Evolutionary conservation across 2,888 invertebrate genomes (phyloP), one percentile per base, ranked within the genome.

Genomic region (Syrista parreyssii): DNA sequence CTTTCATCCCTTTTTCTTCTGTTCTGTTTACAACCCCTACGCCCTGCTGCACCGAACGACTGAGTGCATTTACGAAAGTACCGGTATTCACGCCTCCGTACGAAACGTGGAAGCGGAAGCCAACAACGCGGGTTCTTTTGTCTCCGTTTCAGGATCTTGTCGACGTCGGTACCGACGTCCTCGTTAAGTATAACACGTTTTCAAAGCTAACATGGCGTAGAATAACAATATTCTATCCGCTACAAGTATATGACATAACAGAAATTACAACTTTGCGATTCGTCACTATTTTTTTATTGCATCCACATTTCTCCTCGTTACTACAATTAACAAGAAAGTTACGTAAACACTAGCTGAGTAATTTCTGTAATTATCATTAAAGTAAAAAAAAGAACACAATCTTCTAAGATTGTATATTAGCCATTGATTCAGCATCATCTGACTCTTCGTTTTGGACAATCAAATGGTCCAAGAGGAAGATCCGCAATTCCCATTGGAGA

Each of bases 81-180:
- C 80, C 76, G 75, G 81, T 68, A 80, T 85, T 86, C 85, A 79
- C 85, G 80, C 84, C 80, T 81, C 79, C 78, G 76, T 75, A 73
- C 79, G 69, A 35, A 80, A 35, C 76, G 76, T 72, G 74, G 76
- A 80, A 84, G 79, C 72, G 81, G 79, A 82, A 82, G 80, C 73
- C 73, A 55, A 55, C 40, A 40, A 23, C 34, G 76, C 69, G 75
- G 73, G 74, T 72, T 76, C 84, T 79, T 80, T 84, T 84, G 84
- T 83, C 80, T 77, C 74, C 74, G 72, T 40, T 73, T 32, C 77
- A 69, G 77, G 76, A 36, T 73, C 34, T 68, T 75, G 31, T 12
- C 55, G 68, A 74, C 75, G 75, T 73, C 74, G 68, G 55, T 69
- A 68, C 69, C 68, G 55, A 75, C 71, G 75, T 55, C 80, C 78